Evolutionary conservation across 2,888 invertebrate species (phyloP), one percentile per base, ranked within the genome.

Genomic region (Brenthis hecate): DNA sequence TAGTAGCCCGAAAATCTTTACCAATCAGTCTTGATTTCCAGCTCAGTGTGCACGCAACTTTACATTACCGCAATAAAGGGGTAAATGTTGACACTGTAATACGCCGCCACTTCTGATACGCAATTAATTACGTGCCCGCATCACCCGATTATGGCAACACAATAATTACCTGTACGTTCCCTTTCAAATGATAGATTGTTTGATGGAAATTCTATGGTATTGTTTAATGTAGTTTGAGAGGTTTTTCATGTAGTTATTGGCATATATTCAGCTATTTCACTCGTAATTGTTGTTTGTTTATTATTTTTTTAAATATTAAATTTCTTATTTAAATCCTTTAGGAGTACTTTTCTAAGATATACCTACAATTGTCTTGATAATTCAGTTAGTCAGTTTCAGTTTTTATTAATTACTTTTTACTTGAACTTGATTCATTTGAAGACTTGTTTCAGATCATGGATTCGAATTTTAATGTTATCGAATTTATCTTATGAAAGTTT

Each of bases 121-220:
- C 74, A 75, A 76, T 75, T 78, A 75, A 73, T 74, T 72, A 70
- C 74, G 74, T 70, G 72, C 80, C 80, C 80, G 79, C 78, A 80
- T 78, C 69, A 71, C 68, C 65, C 67, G 69, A 64, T 70, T 66
- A 68, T 32, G 65, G 66, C 70, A 43, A 43, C 65, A 68, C 67
- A 66, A 65, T 72, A 58, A 70, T 70, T 69, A 73, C 69, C 72
- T 74, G 67, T 67, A 32, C 58, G 58, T 62, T 54, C 28, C 61
- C 16, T 66, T 32, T 53, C 53, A 32, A 65, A 14, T 65, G 16
- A 65, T 62, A 14, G 28, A 54, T n/a, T 62, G 50, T 54, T 53
- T 48, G 43, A 43, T 62, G 48, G 16, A 11, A 13, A 28, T 50
- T 36, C n/a, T 56, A 54, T 19, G 23, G 50, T 56, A 32, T 60